Percentiles rank a stretch among this genome's conserved stretches.
Conservation (phyloP, 1,140 invertebrate genomes). For the Papilio glaucus region DNA sequence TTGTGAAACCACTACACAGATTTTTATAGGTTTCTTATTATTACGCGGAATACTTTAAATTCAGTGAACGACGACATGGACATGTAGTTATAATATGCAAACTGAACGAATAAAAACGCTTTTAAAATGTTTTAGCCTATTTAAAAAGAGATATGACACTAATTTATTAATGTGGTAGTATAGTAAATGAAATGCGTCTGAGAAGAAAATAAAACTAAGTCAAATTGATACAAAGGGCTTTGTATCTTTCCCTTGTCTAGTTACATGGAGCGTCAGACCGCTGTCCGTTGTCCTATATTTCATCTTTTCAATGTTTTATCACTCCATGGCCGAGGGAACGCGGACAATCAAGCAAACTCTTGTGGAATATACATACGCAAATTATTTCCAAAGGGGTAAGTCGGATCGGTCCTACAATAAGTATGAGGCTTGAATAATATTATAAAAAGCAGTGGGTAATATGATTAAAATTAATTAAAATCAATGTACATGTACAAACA, state of each 20-base stretch:
- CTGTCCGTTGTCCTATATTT: conserved; percentile 64
- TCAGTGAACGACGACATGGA: too few species aligned
- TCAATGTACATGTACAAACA: too few species aligned
- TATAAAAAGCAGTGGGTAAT: neutral
- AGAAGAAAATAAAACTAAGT: conserved; percentile 58
- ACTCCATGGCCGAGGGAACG: conserved; percentile 56
- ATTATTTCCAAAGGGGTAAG: conserved; percentile 41
- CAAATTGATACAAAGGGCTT: conserved; percentile 46
- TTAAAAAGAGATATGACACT: conserved; percentile 36
- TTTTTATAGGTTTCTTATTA: too few species aligned
- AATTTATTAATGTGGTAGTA: conserved; percentile 41
- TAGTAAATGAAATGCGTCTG: conserved; percentile 48
- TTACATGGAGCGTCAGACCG: conserved; percentile 55
- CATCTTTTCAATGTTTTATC: conserved; percentile 77
- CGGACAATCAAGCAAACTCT: conserved; percentile 63
- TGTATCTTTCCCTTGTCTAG: conserved; percentile 50
- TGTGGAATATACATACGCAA: conserved; percentile 45
- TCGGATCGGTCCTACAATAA: neutral
- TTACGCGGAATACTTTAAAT: too few species aligned
- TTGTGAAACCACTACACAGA: too few species aligned
- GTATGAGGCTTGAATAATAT: neutral
- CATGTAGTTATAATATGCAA: too few species aligned
- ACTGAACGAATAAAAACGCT: too few species aligned
- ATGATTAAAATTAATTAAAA: too few species aligned
- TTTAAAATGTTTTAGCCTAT: neutral